Evolutionary conservation across 2,113 vertebrate species (phyloP).

Genomic region (Regulus satrapa): DNA sequence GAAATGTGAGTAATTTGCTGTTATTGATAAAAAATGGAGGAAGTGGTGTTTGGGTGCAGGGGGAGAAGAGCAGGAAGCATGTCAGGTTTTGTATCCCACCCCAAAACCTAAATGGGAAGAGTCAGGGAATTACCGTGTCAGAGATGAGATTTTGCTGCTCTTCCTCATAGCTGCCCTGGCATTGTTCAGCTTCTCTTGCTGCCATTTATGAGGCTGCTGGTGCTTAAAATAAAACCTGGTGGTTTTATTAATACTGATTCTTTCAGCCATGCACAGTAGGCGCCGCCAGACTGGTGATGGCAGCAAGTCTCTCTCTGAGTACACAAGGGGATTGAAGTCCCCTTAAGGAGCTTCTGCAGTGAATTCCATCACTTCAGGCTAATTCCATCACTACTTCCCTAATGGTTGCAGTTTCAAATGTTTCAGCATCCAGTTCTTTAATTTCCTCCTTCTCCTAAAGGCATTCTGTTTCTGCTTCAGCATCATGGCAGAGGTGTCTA

Average conservation of each 20-base stretch:
- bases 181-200: neutral
- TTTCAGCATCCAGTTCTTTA: neutral
- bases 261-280: neutral
- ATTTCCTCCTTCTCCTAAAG: neutral
- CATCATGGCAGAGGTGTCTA: neutral
- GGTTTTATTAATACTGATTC: neutral
- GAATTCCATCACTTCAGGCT: neutral
- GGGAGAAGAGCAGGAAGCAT: neutral
- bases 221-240: neutral
- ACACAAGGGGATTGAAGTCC: neutral
- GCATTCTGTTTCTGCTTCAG: neutral
- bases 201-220: neutral
- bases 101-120: neutral
- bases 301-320: neutral
- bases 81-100: neutral
- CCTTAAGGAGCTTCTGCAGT: neutral
- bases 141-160: neutral
- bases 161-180: neutral
- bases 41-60: neutral
- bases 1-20: neutral
- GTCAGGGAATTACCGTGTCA: fast-evolving
- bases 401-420: neutral
- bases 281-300: neutral
- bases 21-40: neutral
- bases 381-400: neutral